Evolutionary conservation across 1,140 invertebrate genomes (phyloP).

Genomic region (Drosophila tristis): DNA sequence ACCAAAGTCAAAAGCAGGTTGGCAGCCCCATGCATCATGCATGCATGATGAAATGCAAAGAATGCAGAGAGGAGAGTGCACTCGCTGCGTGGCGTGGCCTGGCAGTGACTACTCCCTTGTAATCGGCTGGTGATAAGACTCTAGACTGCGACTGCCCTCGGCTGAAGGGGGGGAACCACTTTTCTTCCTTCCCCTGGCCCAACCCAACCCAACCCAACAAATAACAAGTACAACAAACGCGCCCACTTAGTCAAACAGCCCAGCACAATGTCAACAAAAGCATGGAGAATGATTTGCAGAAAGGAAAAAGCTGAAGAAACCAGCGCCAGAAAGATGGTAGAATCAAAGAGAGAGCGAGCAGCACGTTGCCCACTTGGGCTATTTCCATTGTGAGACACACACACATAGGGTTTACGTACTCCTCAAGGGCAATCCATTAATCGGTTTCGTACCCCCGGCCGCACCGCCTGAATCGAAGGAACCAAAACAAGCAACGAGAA

Average conservation of each 20-base stretch:
- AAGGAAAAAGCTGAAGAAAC: slow-evolving; percentile 10
- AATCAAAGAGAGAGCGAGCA: slow-evolving; percentile 5
- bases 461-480: slow-evolving; percentile 18
- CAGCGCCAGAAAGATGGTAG: not conserved
- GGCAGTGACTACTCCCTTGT: no score
- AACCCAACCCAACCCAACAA: not conserved
- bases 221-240: slow-evolving; percentile 53
- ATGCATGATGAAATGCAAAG: no score
- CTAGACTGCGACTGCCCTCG: not conserved
- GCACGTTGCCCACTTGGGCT: slow-evolving; percentile 50
- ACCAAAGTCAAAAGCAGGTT: no score
- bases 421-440: slow-evolving; percentile 48
- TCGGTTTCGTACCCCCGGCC: slow-evolving; percentile 8
- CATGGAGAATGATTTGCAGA: slow-evolving; percentile 29
- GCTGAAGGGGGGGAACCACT: not conserved
- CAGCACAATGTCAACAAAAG: slow-evolving; percentile 52
- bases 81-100: not conserved
- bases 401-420: slow-evolving; percentile 41
- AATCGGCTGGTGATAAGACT: no score
- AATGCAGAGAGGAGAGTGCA: not conserved
- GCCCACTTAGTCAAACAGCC: slow-evolving; percentile 54
- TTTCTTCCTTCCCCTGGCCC: not conserved
- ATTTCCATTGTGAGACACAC: slow-evolving; percentile 67
- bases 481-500: slow-evolving; percentile 32
- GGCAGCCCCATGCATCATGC: no score